phyloP scores from a whole-genome alignment of 2,113 vertebrate genomes.

The Noturus placidus region DNA sequence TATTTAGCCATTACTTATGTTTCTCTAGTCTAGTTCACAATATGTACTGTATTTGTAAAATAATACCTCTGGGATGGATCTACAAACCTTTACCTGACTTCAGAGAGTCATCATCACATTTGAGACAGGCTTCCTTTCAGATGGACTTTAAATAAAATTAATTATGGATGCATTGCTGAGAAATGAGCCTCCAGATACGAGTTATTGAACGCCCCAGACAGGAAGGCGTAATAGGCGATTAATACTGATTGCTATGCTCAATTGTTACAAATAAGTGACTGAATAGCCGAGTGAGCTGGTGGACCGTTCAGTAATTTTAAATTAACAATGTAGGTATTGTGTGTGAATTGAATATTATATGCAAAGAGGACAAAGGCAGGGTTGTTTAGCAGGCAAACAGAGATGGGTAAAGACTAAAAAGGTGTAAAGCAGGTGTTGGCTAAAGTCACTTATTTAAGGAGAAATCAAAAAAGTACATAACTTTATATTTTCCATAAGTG shows the following conservation, averaged over 20 bases:
- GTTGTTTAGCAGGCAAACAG: neutral
- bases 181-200: neutral
- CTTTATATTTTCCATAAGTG: neutral
- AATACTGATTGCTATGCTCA: constrained; percentile 1
- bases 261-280: neutral
- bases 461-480: neutral
- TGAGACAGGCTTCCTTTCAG: neutral
- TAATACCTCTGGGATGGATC: neutral
- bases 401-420: neutral
- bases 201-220: neutral
- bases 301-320: neutral
- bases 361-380: neutral
- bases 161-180: neutral
- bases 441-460: constrained; percentile 3
- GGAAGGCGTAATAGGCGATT: neutral
- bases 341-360: neutral
- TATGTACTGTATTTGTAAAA: constrained; percentile 8
- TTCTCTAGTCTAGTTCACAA: neutral
- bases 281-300: neutral
- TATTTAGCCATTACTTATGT: neutral
- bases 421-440: neutral
- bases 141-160: constrained; percentile 1
- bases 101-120: neutral
- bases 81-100: constrained; percentile 5
- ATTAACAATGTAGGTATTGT: neutral